A percentile compares a stretch with the other conserved stretches of the same genome.
Conservation (phyloP, 2,888 invertebrate species). For the Lepetodrilus schrolli region DNA sequence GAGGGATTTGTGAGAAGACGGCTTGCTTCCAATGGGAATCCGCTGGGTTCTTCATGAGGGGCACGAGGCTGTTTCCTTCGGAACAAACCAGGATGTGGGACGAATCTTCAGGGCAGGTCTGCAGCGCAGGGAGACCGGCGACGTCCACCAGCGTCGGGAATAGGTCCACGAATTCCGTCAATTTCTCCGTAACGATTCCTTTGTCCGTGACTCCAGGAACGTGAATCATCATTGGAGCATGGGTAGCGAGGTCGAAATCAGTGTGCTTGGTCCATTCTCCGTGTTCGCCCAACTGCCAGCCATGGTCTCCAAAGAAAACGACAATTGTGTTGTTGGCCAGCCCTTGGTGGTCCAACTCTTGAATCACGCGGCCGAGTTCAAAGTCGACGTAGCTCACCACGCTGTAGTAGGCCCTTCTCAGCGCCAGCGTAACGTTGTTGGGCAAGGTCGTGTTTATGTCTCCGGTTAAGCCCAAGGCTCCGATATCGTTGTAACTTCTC, state of each 20-base stretch:
- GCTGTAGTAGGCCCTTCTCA: slow-evolving; percentile 49
- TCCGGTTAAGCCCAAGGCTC: slow-evolving; percentile 40
- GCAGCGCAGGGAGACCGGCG: slow-evolving; percentile 39
- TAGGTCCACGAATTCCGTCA: slow-evolving; percentile 55
- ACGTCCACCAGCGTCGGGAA: slow-evolving; percentile 55
- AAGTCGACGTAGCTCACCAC: slow-evolving; percentile 46
- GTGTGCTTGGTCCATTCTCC: slow-evolving; percentile 54
- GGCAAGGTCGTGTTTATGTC: slow-evolving; percentile 39
- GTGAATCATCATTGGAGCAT: slow-evolving; percentile 58
- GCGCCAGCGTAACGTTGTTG: slow-evolving; percentile 31
- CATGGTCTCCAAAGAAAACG: slow-evolving; percentile 52
- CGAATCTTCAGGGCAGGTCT: slow-evolving; percentile 33
- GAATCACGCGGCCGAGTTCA: slow-evolving; percentile 44
- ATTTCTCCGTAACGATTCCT: slow-evolving; percentile 39
- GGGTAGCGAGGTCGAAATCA: slow-evolving; percentile 56
- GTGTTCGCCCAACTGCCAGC: slow-evolving; percentile 49
- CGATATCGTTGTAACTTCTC: slow-evolving; percentile 43
- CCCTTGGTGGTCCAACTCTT: slow-evolving; percentile 43
- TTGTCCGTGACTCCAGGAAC: slow-evolving; percentile 46
- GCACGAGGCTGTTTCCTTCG: slow-evolving; percentile 44
- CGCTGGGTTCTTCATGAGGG: slow-evolving; percentile 33
- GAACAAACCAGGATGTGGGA: slow-evolving; percentile 33
- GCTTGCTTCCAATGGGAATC: slow-evolving; percentile 26
- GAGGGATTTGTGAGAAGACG: slow-evolving; percentile 36
- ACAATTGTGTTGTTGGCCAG: slow-evolving; percentile 46